phyloP scores from a whole-genome alignment of 2,888 invertebrate species.

The Lutraria lutraria region DNA sequence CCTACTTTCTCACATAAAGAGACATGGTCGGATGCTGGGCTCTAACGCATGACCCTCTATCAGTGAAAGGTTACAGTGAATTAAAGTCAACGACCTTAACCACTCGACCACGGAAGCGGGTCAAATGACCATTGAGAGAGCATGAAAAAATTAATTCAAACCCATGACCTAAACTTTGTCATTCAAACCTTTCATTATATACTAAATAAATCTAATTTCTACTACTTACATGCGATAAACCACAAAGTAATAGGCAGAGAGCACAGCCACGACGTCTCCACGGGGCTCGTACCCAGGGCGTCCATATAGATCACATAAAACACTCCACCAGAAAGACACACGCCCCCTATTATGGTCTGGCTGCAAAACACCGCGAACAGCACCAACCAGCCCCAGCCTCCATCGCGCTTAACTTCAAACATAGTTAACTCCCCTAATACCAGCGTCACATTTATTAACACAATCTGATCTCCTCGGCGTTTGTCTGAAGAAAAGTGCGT shows the following conservation, averaged over 20 bases:
- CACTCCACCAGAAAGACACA: constrained; percentile 55
- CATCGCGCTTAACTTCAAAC: constrained; percentile 42
- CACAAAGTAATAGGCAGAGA: constrained; percentile 55
- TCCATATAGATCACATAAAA: constrained; percentile 58
- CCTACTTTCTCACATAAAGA: too few species aligned
- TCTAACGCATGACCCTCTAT: too few species aligned
- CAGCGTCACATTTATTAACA: too few species aligned
- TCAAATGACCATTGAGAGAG: too few species aligned
- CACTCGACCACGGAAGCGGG: too few species aligned
- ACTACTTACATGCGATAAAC: constrained; percentile 49
- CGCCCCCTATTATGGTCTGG: constrained; percentile 54
- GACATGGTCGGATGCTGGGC: too few species aligned
- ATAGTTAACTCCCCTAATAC: background rate
- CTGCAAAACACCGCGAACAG: constrained; percentile 29
- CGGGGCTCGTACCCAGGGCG: constrained; percentile 45
- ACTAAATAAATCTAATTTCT: background rate
- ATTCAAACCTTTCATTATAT: background rate
- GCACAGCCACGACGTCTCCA: constrained; percentile 62
- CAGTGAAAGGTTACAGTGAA: too few species aligned
- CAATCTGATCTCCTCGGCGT: too few species aligned
- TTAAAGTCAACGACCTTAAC: too few species aligned
- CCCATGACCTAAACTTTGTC: too few species aligned
- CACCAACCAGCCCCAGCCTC: constrained; percentile 56
- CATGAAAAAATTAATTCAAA: too few species aligned
- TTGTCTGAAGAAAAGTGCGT: too few species aligned